Evolutionary conservation across 2,113 vertebrate genomes (phyloP).

Genomic region (Mormoops blainvillei): DNA sequence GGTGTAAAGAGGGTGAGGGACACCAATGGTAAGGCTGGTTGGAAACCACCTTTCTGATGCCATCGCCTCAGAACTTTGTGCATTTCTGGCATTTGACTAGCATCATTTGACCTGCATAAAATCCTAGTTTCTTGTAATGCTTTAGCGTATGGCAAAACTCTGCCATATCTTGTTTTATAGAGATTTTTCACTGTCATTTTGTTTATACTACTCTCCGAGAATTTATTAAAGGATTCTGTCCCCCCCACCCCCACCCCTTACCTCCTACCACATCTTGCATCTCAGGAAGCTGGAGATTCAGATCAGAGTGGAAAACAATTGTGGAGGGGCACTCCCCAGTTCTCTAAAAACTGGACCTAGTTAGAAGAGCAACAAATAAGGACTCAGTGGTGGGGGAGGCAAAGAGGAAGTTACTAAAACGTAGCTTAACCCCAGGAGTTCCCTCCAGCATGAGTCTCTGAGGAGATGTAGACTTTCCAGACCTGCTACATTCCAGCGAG

Average conservation of each 20-base stretch:
- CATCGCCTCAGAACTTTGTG: background rate
- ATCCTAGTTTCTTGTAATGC: background rate
- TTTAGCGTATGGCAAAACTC: background rate
- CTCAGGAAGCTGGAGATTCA: background rate
- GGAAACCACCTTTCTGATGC: background rate
- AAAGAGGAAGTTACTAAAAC: background rate
- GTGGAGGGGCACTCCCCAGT: background rate
- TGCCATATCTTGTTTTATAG: background rate
- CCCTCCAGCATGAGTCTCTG: background rate
- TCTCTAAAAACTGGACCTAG: background rate
- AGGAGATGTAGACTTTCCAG: background rate
- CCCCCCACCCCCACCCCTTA: no score
- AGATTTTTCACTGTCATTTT: background rate
- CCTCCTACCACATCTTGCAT: background rate
- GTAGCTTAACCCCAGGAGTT: background rate
- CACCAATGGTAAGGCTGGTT: background rate
- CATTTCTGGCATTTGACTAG: background rate
- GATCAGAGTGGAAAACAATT: background rate
- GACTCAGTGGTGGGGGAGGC: background rate
- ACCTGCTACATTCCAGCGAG: background rate
- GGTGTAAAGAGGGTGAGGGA: background rate
- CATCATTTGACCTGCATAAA: background rate
- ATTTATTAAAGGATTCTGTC: background rate
- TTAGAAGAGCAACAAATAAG: background rate
- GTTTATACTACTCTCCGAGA: background rate